A percentile compares a stretch with the other conserved stretches of the same genome.
Conservation (phyloP, 2,113 vertebrate genomes). For the Eira barbara region DNA sequence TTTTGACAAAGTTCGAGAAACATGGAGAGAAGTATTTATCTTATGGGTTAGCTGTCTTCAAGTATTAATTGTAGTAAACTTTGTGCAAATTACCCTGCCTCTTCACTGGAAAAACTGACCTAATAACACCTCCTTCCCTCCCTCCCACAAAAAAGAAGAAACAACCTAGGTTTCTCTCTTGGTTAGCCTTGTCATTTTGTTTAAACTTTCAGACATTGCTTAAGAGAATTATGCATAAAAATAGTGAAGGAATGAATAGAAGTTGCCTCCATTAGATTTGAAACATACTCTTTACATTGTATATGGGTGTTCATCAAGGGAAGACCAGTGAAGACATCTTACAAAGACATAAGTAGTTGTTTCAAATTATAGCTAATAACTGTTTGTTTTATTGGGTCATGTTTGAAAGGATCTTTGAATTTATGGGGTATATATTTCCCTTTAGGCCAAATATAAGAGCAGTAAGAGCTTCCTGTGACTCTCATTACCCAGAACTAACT, state of each 20-base stretch:
- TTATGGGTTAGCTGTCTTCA: background rate
- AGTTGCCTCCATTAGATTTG: background rate
- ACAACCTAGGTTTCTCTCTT: background rate
- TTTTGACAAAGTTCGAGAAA: slow-evolving; percentile 51
- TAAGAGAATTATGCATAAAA: background rate
- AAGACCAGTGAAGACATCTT: background rate
- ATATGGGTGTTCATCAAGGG: background rate
- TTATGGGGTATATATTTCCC: background rate
- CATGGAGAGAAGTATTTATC: background rate
- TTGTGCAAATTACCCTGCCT: background rate
- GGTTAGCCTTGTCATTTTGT: background rate
- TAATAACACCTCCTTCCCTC: background rate
- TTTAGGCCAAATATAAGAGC: background rate
- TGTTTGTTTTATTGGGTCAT: background rate
- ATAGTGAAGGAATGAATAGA: background rate
- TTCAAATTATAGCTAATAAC: background rate
- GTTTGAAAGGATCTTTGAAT: background rate
- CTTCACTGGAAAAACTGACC: background rate
- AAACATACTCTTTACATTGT: background rate
- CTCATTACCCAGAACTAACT: slow-evolving; percentile 1
- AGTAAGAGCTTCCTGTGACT: background rate
- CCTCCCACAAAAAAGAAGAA: background rate
- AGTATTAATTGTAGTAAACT: background rate
- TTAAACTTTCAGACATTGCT: slow-evolving; percentile 13
- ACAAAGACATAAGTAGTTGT: background rate